phyloP scores from a whole-genome alignment of 2,888 invertebrate species.

The Trachelus troglodyta region DNA sequence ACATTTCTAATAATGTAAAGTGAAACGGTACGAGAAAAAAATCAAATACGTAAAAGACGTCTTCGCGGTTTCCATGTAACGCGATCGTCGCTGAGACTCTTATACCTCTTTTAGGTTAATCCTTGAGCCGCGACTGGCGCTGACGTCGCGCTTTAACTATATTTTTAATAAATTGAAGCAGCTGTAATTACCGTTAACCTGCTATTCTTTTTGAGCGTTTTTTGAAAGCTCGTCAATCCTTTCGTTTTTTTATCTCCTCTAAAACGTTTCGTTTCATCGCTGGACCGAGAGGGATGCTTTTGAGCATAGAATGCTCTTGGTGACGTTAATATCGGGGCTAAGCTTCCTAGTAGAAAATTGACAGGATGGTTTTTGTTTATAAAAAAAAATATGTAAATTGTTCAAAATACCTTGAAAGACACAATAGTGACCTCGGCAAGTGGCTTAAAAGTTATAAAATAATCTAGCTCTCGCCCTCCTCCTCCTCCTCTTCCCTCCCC shows the following conservation, averaged over 20 bases:
- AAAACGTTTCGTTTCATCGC: too few species aligned
- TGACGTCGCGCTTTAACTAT: too few species aligned
- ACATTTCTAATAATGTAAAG: too few species aligned
- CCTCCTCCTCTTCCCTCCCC: neutral
- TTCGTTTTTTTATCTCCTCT: too few species aligned
- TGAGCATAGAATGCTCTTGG: neutral
- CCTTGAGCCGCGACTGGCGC: conserved; percentile 13
- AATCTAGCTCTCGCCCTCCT: conserved; percentile 36
- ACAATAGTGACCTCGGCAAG: conserved; percentile 40
- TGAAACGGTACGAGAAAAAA: too few species aligned
- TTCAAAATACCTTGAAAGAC: conserved; percentile 10
- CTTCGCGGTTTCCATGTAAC: conserved; percentile 21
- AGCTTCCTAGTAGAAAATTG: too few species aligned
- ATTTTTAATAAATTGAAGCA: too few species aligned
- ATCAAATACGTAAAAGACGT: neutral
- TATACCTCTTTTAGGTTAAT: conserved; percentile 49
- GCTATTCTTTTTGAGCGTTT: neutral
- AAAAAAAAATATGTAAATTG: too few species aligned
- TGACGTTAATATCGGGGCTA: neutral
- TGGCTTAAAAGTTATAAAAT: conserved; percentile 57
- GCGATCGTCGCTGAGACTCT: conserved; percentile 43
- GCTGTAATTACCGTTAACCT: conserved; percentile 39
- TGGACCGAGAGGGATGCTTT: too few species aligned
- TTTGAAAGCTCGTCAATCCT: too few species aligned
- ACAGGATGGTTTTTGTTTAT: too few species aligned